These are phyloP conservation scores for Struthidea cinerea DNA, from an alignment of 2,113 vertebrate genomes.

Conservation along the genomic window DNA sequence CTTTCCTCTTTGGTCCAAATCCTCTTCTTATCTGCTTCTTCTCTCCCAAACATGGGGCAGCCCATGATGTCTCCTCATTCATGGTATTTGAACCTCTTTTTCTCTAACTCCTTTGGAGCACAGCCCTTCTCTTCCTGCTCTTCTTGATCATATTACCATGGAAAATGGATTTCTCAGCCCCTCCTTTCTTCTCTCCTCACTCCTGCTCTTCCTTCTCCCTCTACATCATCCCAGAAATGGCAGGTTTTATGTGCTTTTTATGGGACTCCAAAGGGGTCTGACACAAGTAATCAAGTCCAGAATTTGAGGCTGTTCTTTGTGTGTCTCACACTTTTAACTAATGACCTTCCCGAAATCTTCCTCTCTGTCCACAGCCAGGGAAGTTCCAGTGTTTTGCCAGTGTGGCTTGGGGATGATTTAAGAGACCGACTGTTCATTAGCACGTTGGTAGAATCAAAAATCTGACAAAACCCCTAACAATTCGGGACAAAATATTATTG, in stretches of 20 bases:
- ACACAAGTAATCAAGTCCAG: neutral
- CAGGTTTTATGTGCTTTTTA: neutral
- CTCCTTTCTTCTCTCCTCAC: neutral
- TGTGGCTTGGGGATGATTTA: neutral
- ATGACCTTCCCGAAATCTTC: neutral
- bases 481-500: neutral
- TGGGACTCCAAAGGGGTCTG: neutral
- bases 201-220: neutral
- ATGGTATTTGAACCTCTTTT: neutral
- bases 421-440: neutral
- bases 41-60: neutral
- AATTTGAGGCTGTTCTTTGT: neutral
- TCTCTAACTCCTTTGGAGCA: neutral
- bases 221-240: neutral
- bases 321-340: neutral
- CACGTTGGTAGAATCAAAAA: neutral
- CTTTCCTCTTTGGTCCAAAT: neutral
- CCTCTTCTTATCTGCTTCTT: neutral
- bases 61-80: neutral
- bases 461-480: neutral
- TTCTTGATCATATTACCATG: neutral
- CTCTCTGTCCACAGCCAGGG: neutral
- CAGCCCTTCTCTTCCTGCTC: neutral
- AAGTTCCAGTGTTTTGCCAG: neutral
- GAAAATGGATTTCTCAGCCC: neutral